These are phyloP conservation scores for Tenthredo distinguenda DNA, from an alignment of 2,888 invertebrate species.

Conservation along the genomic window DNA sequence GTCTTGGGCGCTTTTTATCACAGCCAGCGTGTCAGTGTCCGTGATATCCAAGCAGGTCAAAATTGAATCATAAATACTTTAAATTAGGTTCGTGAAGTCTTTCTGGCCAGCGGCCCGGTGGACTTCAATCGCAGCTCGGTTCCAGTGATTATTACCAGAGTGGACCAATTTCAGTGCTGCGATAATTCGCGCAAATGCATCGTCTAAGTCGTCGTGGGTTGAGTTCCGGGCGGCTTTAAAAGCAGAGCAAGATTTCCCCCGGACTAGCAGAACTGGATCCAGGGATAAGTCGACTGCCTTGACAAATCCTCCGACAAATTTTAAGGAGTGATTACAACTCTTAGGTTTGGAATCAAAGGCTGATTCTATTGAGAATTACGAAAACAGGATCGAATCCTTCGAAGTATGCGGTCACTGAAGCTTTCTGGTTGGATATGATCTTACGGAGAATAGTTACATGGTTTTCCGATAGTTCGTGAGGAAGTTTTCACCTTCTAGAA, in stretches of 20 bases:
- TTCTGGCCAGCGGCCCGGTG: not conserved
- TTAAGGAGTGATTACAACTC: not conserved
- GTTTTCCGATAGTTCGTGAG: not conserved
- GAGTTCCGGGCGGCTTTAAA: not conserved
- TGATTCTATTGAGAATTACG: not conserved
- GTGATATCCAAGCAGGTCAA: not conserved
- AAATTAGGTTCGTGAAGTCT: not conserved
- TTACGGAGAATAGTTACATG: not conserved
- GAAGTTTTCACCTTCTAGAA: not conserved
- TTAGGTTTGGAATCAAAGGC: not conserved
- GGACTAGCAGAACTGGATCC: not conserved
- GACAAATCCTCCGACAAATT: not conserved
- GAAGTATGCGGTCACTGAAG: not conserved
- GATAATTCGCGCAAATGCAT: not conserved
- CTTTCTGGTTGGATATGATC: not conserved
- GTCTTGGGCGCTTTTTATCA: not conserved
- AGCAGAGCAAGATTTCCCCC: not conserved
- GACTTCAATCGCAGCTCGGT: not conserved
- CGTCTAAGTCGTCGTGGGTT: not conserved
- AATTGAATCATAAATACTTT: not conserved
- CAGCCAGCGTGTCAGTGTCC: not conserved
- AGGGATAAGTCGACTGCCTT: not conserved
- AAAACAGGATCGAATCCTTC: not conserved
- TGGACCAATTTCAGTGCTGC: not conserved
- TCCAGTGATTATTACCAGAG: not conserved